These are phyloP conservation scores for Leucopsar rothschildi DNA, from an alignment of 2,113 vertebrate species.

Conservation along the genomic window DNA sequence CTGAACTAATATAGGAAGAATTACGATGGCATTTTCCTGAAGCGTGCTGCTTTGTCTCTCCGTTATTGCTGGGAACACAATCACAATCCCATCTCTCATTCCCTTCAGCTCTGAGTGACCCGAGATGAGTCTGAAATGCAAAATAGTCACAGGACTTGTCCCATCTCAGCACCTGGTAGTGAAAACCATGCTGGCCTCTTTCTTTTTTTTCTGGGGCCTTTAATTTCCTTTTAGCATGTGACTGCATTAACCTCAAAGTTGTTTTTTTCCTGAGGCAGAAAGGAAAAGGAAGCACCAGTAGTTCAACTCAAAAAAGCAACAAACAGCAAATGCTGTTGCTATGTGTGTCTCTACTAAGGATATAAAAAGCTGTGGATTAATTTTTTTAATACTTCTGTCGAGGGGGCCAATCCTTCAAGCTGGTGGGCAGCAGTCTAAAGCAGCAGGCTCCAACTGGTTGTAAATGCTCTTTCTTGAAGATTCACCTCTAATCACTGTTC, in stretches of 20 bases:
- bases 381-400: neutral
- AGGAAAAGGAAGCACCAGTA: neutral
- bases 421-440: neutral
- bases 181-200: neutral
- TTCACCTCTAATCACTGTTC: neutral
- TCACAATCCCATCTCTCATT: neutral
- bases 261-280: neutral
- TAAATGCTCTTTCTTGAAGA: neutral
- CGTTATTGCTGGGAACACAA: neutral
- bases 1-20: constrained; percentile 36
- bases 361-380: neutral
- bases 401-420: neutral
- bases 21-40: neutral
- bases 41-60: neutral
- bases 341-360: neutral
- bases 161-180: neutral
- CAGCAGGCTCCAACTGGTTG: neutral
- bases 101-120: neutral
- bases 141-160: neutral
- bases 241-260: neutral
- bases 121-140: neutral
- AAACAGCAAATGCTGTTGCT: neutral
- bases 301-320: neutral
- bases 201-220: neutral
- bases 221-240: neutral